Percentiles rank a stretch among this genome's conserved stretches.
These are phyloP conservation scores for Mus pahari DNA, from an alignment of 2,113 vertebrate species.

Conservation along the genomic window DNA sequence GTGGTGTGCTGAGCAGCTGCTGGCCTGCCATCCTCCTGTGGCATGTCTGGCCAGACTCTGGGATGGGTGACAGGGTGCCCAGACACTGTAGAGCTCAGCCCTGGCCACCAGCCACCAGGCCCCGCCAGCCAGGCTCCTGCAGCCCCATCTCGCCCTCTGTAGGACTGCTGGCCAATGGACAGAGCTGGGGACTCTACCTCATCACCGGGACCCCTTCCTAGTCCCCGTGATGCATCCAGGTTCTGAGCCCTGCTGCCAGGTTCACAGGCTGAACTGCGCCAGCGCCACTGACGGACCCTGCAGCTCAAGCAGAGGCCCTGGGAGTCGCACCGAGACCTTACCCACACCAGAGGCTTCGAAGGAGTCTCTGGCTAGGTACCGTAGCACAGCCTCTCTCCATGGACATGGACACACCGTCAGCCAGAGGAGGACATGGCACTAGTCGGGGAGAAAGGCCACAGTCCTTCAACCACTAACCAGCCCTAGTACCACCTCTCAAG, in stretches of 20 bases:
- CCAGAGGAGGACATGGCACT: fast-evolving
- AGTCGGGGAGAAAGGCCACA: too few relatives aligned
- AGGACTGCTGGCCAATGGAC: not conserved
- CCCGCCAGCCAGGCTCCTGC: not conserved
- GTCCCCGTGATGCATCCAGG: not conserved
- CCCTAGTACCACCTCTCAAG: fast-evolving
- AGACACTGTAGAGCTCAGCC: not conserved
- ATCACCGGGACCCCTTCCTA: not conserved
- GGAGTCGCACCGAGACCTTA: not conserved
- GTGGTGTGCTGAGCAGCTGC: too few relatives aligned
- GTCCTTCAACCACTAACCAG: not conserved
- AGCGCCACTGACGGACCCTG: not conserved
- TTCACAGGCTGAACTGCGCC: not conserved
- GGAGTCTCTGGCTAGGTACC: fast-evolving
- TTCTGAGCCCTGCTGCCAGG: not conserved
- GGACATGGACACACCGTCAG: fast-evolving
- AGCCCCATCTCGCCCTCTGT: not conserved
- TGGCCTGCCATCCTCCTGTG: too few relatives aligned
- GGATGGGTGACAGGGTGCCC: not conserved
- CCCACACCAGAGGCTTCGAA: fast-evolving
- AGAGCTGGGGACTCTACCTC: fast-evolving
- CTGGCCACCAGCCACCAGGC: not conserved
- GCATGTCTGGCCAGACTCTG: not conserved
- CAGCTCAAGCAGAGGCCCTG: not conserved
- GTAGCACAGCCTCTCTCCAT: not conserved